Conservation (phyloP, 2,888 invertebrate species). For the Ceratothoa steindachneri region DNA sequence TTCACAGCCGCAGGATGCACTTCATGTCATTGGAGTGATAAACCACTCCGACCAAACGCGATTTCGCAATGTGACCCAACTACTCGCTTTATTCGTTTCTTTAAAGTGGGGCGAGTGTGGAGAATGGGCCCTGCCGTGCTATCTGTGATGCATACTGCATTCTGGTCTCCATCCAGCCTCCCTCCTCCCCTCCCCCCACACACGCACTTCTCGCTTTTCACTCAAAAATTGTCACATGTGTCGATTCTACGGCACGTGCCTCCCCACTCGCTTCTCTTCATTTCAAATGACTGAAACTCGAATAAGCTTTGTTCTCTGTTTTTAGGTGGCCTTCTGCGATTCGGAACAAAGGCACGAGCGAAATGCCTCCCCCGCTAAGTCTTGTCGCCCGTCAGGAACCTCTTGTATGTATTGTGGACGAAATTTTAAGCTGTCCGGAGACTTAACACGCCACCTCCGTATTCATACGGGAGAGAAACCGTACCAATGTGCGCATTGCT, state of each 20-base stretch:
- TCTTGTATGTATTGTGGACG: not conserved
- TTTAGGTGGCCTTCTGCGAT: not conserved
- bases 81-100: too few relatives aligned
- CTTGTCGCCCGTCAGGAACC: not conserved
- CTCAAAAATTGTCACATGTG: too few relatives aligned
- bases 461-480: conserved; percentile 23
- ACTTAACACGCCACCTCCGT: conserved; percentile 14
- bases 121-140: too few relatives aligned
- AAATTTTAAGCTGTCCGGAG: not conserved
- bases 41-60: not conserved
- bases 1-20: conserved; percentile 13
- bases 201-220: too few relatives aligned
- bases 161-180: too few relatives aligned
- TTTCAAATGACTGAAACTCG: not conserved
- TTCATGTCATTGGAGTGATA: not conserved
- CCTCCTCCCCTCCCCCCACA: too few relatives aligned
- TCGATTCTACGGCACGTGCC: too few relatives aligned
- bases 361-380: not conserved
- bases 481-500: conserved; percentile 19
- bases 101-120: too few relatives aligned
- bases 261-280: too few relatives aligned
- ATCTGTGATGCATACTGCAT: too few relatives aligned
- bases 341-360: not conserved
- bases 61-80: not conserved
- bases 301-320: not conserved